Evolutionary conservation across 1,140 invertebrate genomes (phyloP).

Genomic region (Achroia grisella): DNA sequence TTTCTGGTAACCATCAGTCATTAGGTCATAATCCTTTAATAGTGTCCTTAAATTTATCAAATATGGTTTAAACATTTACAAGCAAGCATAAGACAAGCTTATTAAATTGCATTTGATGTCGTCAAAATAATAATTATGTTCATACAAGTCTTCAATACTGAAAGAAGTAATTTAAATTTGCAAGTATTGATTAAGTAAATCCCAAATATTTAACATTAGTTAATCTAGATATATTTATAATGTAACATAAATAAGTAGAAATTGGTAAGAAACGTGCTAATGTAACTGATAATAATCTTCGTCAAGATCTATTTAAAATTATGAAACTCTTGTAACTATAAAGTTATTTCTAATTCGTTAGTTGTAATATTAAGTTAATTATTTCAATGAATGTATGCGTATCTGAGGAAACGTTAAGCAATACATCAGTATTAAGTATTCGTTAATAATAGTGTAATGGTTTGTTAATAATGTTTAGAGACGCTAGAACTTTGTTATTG

Average conservation of each 20-base stretch:
- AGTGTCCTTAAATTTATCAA: too few species aligned
- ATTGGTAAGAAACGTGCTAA: background rate
- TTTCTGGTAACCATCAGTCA: too few species aligned
- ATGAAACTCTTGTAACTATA: background rate
- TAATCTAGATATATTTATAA: background rate
- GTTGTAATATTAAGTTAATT: background rate
- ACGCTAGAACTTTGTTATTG: background rate
- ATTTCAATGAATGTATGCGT: background rate
- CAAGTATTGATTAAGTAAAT: too few species aligned
- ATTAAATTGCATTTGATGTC: too few species aligned
- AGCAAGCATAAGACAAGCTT: too few species aligned
- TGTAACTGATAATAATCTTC: background rate
- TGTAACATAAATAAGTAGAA: background rate
- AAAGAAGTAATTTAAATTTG: too few species aligned
- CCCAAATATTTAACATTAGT: background rate
- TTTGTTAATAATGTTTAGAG: background rate
- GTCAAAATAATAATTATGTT: too few species aligned
- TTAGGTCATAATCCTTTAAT: too few species aligned
- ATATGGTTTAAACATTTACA: too few species aligned
- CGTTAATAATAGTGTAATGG: background rate
- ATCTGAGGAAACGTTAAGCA: background rate
- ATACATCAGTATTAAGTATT: constrained; percentile 1
- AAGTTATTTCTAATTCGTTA: background rate
- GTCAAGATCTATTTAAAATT: background rate
- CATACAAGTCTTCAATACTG: too few species aligned